A percentile compares a stretch with the other conserved stretches of the same genome.
These are phyloP conservation scores for Alauda arvensis DNA, from an alignment of 2,797 vertebrate genomes.

Conservation along the genomic window DNA sequence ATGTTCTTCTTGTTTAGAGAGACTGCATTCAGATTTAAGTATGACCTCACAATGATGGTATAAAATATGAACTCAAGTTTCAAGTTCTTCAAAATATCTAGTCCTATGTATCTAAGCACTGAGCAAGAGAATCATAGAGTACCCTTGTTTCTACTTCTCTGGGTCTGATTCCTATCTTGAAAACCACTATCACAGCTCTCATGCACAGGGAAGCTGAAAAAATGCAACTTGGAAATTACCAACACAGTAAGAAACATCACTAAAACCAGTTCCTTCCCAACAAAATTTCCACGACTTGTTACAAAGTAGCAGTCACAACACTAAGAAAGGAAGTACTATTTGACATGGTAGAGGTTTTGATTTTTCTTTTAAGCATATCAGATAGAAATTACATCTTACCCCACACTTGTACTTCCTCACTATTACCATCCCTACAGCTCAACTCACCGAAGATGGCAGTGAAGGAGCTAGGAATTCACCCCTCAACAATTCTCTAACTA, in stretches of 20 bases:
- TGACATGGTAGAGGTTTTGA: neutral
- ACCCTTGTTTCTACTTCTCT: neutral
- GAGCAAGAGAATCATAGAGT: neutral
- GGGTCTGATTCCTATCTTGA: neutral
- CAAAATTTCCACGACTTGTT: neutral
- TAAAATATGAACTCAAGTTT: neutral
- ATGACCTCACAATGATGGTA: neutral
- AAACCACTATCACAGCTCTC: neutral
- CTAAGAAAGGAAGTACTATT: neutral
- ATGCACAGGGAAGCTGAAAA: neutral
- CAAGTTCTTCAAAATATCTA: neutral
- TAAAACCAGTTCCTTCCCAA: neutral
- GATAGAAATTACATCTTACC: neutral
- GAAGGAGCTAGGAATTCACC: neutral
- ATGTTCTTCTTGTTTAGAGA: neutral
- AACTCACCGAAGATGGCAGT: neutral
- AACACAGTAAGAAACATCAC: fast-evolving
- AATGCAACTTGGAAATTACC: neutral
- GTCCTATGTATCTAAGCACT: fast-evolving
- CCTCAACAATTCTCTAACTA: neutral
- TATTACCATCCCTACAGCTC: neutral
- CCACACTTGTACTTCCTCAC: neutral
- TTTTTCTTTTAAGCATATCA: neutral
- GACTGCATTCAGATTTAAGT: neutral
- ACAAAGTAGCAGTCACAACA: neutral